phyloP scores from a whole-genome alignment of 2,888 invertebrate genomes.

The Phrixothrix hirtus region DNA sequence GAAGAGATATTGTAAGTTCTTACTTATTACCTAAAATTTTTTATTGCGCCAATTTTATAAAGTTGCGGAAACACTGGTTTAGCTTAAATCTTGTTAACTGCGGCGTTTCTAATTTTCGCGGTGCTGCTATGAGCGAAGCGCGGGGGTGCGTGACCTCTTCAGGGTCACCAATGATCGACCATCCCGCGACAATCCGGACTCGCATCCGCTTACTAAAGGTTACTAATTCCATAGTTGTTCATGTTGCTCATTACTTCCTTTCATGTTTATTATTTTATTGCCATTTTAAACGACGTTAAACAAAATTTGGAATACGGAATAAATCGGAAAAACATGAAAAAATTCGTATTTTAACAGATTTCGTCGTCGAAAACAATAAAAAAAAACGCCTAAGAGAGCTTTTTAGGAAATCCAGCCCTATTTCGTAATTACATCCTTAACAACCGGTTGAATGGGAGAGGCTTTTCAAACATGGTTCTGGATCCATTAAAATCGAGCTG shows the following conservation, averaged over 20 bases:
- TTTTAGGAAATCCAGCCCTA: too few relatives aligned
- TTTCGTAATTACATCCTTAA: too few relatives aligned
- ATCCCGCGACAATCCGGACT: constrained; percentile 32
- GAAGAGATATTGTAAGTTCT: constrained; percentile 93
- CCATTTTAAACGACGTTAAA: too few relatives aligned
- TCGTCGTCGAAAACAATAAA: background rate
- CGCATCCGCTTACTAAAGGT: constrained; percentile 32
- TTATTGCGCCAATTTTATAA: background rate
- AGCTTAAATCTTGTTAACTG: constrained; percentile 21
- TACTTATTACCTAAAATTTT: background rate
- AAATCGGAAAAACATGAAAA: too few relatives aligned
- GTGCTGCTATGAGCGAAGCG: constrained; percentile 23
- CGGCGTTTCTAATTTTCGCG: constrained; percentile 30
- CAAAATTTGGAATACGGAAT: too few relatives aligned
- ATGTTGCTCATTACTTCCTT: constrained; percentile 29
- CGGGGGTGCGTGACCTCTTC: constrained; percentile 43
- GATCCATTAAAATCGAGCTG: too few relatives aligned
- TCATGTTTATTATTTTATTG: constrained; percentile 13
- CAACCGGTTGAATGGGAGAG: too few relatives aligned
- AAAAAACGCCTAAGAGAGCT: too few relatives aligned
- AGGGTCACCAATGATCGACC: constrained; percentile 36
- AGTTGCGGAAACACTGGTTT: constrained; percentile 19
- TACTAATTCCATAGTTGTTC: constrained; percentile 27
- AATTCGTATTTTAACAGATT: too few relatives aligned
- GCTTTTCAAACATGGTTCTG: too few relatives aligned